Evolutionary conservation across 1,140 invertebrate genomes (phyloP), one percentile per base, ranked within the genome.

Genomic region (Drosophila busckii): DNA sequence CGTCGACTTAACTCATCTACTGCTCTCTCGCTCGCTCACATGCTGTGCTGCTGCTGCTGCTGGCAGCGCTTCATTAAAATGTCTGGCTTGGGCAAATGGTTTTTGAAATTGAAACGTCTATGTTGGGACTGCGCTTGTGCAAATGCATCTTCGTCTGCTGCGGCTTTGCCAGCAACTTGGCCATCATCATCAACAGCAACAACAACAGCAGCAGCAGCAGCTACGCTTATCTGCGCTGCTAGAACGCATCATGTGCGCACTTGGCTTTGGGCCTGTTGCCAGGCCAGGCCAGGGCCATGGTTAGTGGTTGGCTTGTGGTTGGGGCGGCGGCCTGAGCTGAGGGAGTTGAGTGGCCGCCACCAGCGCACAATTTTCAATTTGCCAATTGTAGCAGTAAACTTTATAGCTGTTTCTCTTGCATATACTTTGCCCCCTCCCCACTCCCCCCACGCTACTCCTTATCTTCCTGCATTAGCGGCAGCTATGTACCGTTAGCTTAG

Each of bases 361-460:
- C 62, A 64, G 73, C 73, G 59, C 62, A 61, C 65, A 80, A 80
- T 80, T 80, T 80, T 82, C 75, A 80, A 80, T 80, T 80, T 80
- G 75, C 75, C 75, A 80, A 80, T 80, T 80, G 75, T 82, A 80
- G 75, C 75, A 80, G 75, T 80, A 83, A 82, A 80, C 50, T 66
- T 70, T 82, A 66, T 80, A 82, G 75, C 75, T 82, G 69, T 82
- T 42, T 52, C 46, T 52, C 46, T 44, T 28, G 32, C 42, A 44
- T 40, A 64, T 67, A 66, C 32, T 46, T 37, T 40, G 44, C 12
- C 28, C 19, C 9, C 22, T 8, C 3, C 1, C 10, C 22, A 9
- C 26, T 12, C 7, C 54, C 9, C 2, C 23, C 25, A 25, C 31
- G 17, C 22, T 10, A 4, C 29, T 17, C 13, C 34, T 44, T 1